Evolutionary conservation across 1,140 invertebrate species (phyloP), one percentile per base, ranked within the genome.

Genomic region (Neodiprion virginianus): DNA sequence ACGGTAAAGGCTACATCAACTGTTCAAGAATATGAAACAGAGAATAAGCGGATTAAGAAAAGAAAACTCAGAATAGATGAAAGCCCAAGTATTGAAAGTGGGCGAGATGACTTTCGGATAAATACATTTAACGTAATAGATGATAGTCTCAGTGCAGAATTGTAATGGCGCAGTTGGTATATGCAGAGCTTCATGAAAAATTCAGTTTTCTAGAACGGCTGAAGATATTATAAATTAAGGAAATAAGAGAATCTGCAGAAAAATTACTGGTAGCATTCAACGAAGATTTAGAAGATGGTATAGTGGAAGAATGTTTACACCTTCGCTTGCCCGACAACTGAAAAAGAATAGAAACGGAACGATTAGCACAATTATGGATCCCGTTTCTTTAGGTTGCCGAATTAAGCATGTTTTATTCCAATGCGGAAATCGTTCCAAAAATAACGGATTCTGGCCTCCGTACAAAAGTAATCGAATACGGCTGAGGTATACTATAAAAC

Each of bases 41-140:
- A 75, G 9, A 72, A 66, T 14, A 71, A 71, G 48, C 14, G 68
- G 70, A 47, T 48, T 21, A 23, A 48, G 28, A 65, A 72, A 72
- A 61, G 65, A 67, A 75, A 72, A 67, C 23, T 72, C 71, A n/a
- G 69, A 65, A 65, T 70, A 14, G 69, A 75, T 48, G 70, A 75
- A 75, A 47, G 14, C 48, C 10, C 49, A 65, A 71, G 67, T 53
- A 65, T 3, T 48, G 72, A 69, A 23, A 61, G 74, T n/a, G 72
- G 74, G 48, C 28, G 72, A 61, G 48, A 72, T 47, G 14, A 53
- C 50, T 53, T 53, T 53, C 50, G 50, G 8, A 53, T 53, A 53
- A 53, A 53, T 14, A 53, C 50, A 14, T 53, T 53, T 53, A 53
- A 53, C 14, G 50, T 53, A 14, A 53, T 53, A 10, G 14, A 10